Base-by-base conservation (phyloP, 2,888 invertebrate species). In the Pollenia angustigena region DNA sequence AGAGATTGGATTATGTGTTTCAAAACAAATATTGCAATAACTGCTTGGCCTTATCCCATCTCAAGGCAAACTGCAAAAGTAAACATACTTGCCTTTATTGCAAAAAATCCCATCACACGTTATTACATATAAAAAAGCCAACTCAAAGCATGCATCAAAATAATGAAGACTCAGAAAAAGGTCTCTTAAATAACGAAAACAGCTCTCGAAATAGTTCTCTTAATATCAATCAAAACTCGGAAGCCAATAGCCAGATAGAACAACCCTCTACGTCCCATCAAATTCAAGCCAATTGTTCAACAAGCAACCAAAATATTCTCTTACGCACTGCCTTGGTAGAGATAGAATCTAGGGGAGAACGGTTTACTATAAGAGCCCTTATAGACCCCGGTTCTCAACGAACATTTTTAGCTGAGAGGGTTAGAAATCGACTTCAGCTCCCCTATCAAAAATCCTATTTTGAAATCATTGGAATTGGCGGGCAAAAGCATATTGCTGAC, bases 381-480 rank as follows among this genome's bases (percentile, higher is more conserved):
- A 52, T 52, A 16, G 52, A 52, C 6, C 46, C 52, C n/a, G 16
- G 14, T 32, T 58, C 58, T 12, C 58, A 58, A 58, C 7, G 32
- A 40, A 58, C 7, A 2, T 58, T 58, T 32, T n/a, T 58, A 32
- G 12, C 58, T 12, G 62, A 40, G 42, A 12, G 3, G 32, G 32
- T 32, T 32, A 32, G 32, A 32, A 32, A 32, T 32, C 32, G 32
- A 32, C 32, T 32, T 32, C 32, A 50, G 10, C 6, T 69, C 6
- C 40, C 68, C 11, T 40, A 69, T n/a, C 7, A 52, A 69, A 69
- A 52, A 32, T 69, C 50, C 16, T 52, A 62, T n/a, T 69, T 52
- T 40, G 52, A 69, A 32, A 72, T 56, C 11, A 42, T 71, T 9
- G 71, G 71, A 0, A 71, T 71, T 44, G 71, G 71, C 4, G 71